Base-by-base conservation (phyloP, 2,797 vertebrate species). In the Zalophus californianus region DNA sequence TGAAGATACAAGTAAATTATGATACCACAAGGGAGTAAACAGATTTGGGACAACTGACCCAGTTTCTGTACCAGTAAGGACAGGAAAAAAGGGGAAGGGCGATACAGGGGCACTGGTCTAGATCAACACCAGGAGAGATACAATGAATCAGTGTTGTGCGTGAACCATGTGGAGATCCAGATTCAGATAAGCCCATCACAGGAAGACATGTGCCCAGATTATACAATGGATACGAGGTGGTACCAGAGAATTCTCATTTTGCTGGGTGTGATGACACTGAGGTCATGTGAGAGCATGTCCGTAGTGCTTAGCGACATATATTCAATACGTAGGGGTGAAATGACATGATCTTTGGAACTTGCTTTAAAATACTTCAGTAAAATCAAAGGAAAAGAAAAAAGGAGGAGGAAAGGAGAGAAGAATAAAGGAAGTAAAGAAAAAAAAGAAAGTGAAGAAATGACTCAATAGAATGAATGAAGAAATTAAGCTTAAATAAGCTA, bases 341-440 rank as follows among this genome's bases (percentile, higher is more conserved):
- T 56, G 72, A 64, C 32, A 75, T 18, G 21, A 84, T 60, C 44
- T 68, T 86, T 79, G 50, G 73, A 89, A 93, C 83, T 84, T 93
- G 35, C 56, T 92, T 87, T 96, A 87, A 91, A 94, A 79, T 70
- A 86, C 2, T 84, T 94, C 66, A 62, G 25, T 84, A 38, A 95
- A 90, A 83, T 7, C 16, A 79, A 85, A 70, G 52, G 10, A 54
- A 48, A 75, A 79, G 35, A 62, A 35, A 78, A 12, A 13, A 23
- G 44, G 64, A 64, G 4, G n/a, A 66, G 38, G 68, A 27, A 78
- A 58, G 2, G 79, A 82, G 48, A 48, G 13, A 54, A 50, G 60
- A 35, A 87, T 70, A 94, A 85, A 89, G 7, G 66, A 80, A 85
- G 27, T 48, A 44, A 90, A 13, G 14, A 44, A 48, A 90, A 32